These are phyloP conservation scores for Mimachlamys varia DNA, from an alignment of 2,888 invertebrate species.

Conservation along the genomic window DNA sequence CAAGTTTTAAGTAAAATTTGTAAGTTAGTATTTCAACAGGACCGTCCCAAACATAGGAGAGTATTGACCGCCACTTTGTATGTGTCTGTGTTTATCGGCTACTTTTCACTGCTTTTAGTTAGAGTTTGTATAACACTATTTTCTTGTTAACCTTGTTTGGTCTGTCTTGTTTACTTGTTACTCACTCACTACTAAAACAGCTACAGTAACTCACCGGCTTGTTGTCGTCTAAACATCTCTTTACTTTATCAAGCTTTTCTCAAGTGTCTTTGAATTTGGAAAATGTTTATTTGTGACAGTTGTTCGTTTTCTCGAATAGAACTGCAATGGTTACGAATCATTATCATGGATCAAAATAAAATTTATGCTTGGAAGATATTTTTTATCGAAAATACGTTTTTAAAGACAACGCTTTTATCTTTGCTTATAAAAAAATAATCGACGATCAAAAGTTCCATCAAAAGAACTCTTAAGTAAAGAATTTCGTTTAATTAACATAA, in stretches of 20 bases:
- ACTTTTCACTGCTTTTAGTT: conserved; percentile 21
- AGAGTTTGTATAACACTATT: conserved; percentile 3
- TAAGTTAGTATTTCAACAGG: conserved; percentile 33
- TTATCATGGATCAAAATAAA: too few relatives aligned
- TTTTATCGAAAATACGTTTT: too few relatives aligned
- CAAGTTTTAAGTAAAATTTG: neutral
- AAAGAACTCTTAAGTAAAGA: too few relatives aligned
- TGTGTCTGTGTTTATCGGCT: neutral
- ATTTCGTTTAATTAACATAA: too few relatives aligned
- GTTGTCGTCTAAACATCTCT: neutral
- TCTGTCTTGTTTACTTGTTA: neutral
- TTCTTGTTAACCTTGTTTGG: neutral
- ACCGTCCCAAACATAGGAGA: conserved; percentile 28
- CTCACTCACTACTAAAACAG: neutral
- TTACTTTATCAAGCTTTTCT: neutral
- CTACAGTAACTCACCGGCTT: conserved; percentile 6
- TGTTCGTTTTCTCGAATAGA: neutral
- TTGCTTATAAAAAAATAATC: too few relatives aligned
- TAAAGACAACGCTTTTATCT: too few relatives aligned
- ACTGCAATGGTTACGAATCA: neutral
- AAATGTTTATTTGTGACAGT: neutral
- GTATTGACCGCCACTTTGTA: conserved; percentile 6
- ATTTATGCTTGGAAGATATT: too few relatives aligned
- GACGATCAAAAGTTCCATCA: too few relatives aligned
- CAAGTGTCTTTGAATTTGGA: neutral